Conservation (phyloP, 2,113 vertebrate species). For the Aphelocoma coerulescens region DNA sequence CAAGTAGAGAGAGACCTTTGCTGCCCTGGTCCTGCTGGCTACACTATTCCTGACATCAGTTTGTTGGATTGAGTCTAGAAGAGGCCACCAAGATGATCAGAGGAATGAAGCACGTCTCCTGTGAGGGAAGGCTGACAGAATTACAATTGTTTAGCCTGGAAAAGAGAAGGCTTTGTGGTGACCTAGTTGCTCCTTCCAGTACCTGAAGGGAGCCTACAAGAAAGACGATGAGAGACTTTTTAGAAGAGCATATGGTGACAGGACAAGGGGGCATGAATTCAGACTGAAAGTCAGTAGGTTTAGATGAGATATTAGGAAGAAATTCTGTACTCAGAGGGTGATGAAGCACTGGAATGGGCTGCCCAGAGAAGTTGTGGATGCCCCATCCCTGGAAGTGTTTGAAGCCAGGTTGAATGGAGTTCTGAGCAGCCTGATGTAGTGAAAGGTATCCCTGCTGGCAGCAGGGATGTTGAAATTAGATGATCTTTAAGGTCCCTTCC, state of each 20-base stretch:
- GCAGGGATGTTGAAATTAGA: neutral
- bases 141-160: neutral
- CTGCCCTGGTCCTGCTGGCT: neutral
- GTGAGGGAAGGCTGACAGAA: neutral
- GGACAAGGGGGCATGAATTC: neutral
- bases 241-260: neutral
- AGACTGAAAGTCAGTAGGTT: neutral
- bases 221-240: neutral
- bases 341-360: neutral
- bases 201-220: neutral
- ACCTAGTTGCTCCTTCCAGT: neutral
- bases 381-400: neutral
- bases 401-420: neutral
- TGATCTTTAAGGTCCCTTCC: neutral
- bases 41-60: neutral
- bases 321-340: neutral
- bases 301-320: neutral
- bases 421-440: neutral
- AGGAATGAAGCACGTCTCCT: neutral
- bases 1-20: no score
- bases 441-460: neutral
- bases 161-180: neutral
- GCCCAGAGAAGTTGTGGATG: neutral
- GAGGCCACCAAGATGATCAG: neutral
- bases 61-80: neutral